Base-by-base conservation (phyloP, 2,797 vertebrate species). In the Lutjanus argentimaculatus region DNA sequence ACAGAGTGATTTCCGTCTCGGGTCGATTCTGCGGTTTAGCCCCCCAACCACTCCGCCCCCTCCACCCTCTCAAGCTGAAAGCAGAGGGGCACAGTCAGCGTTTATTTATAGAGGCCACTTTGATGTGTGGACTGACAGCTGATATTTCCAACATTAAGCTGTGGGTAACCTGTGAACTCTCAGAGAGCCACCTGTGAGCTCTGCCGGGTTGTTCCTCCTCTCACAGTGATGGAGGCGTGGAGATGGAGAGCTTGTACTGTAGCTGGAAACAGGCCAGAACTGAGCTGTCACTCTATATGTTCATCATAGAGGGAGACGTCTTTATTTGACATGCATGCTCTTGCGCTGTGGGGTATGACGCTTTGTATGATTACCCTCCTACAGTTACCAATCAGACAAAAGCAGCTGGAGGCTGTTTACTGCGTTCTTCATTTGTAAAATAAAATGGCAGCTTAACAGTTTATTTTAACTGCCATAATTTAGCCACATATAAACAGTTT, bases 1-100 rank as follows among this genome's bases (percentile, higher is more conserved):
- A 94, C 89, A 90, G 67, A 7, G 62, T 77, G 89, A 91, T 92
- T 94, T 95, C 92, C 92, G 86, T 80, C 62, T 57, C 45, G 36
- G 90, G 86, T 88, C 75, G 16, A 11, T 78, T 81, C 80, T 85
- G 88, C 8, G 77, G 91, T 73, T 77, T 13, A 19, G 25, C 51
- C 52, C 82, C 42, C 46, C 9, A 4, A 69, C 46, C 25, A 1
- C 51, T 70, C 45, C 68, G 49, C 21, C 69, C 69, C 49, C 25
- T 36, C 61, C 67, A 25, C 57, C 76, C 17, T 74, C 72, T 81
- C 21, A 43, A 10, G 68, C 81, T 51, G 79, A 82, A 73, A 36
- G 84, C 72, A 61, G 13, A 80, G 51, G 80, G 77, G 75, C 77
- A 59, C 62, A 68, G 75, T 80, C 85, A 83, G 84, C 51, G 67